Evolutionary conservation across 2,113 vertebrate genomes (phyloP), one percentile per base, ranked within the genome.

Genomic region (Trematocara unimaculatum): DNA sequence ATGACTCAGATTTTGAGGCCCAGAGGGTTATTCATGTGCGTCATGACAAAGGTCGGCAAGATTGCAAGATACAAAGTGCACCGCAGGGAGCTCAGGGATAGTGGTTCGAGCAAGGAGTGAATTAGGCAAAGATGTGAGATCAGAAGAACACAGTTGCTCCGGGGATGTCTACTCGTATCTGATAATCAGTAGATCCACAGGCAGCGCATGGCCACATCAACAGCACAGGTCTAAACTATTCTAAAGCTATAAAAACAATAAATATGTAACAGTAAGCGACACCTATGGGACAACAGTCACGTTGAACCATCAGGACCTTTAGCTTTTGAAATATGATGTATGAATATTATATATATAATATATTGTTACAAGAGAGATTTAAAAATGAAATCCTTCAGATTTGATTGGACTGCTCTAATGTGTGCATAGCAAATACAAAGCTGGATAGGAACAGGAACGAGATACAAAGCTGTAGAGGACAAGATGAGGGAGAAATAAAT

Each of bases 1-100:
- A 85, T 88, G 84, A 89, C 74, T 90, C 84, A 90, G 84, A 74
- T 64, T 67, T 84, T 84, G 77, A 90, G 56, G 58, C 90, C 18
- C 84, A 40, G 55, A 91, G 89, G 79, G 55, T 89, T 93, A 88
- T 90, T 91, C 82, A 88, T 88, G 87, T 15, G 13, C 45, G 55
- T 90, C 83, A 82, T 88, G 88, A 92, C 87, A 91, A 91, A 87
- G 90, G 84, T 84, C 72, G 78, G 81, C 64, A 85, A 94, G 92
- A 93, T 92, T 90, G 87, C 67, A 5, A 87, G 87, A 91, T 79
- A 56, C 51, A 87, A 88, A 89, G 51, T 84, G 51, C 86, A 49
- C 89, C 4, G 9, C 78, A 14, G 91, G 93, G 86, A 88, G 81
- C 82, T 88, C 64, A 80, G 79, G 49, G 88, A 89, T 79, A 58